Percentiles rank a stretch among this genome's conserved stretches.
Evolutionary conservation across 2,888 invertebrate species (phyloP).

Genomic region (Tineola bisselliella): DNA sequence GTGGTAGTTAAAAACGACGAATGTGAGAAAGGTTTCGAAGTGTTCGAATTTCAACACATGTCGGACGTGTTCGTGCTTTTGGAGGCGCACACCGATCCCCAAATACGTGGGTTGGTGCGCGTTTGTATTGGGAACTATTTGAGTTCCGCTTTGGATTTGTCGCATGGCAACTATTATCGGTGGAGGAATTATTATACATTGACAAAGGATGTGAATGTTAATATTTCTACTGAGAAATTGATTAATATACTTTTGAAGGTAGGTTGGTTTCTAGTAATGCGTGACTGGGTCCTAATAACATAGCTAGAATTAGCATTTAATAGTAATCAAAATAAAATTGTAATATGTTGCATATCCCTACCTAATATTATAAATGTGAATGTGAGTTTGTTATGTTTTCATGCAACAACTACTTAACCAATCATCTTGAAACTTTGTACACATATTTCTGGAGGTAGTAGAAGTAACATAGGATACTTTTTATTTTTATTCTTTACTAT

Average conservation of each 20-base stretch:
- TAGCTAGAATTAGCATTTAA: no score
- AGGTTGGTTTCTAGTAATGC: conserved; percentile 19
- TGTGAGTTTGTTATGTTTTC: no score
- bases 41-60: conserved; percentile 68
- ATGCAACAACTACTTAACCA: no score
- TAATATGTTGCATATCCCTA: no score
- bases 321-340: no score
- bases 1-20: conserved; percentile 20
- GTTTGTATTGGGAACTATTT: conserved; percentile 75
- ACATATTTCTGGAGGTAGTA: no score
- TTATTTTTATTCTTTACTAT: no score
- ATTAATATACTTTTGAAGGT: conserved; percentile 67
- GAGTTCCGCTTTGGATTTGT: conserved; percentile 64
- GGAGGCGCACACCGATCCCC: conserved; percentile 80
- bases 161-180: conserved; percentile 63
- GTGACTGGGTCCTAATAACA: no score
- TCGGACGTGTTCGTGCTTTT: conserved; percentile 74
- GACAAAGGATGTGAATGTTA: conserved; percentile 43
- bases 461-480: no score
- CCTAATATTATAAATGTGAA: no score
- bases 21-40: conserved; percentile 11
- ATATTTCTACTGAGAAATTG: conserved; percentile 53
- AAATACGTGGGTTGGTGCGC: conserved; percentile 78
- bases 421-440: no score
- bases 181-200: conserved; percentile 51